Base-by-base conservation (phyloP, 2,113 vertebrate species). In the Heterotilapia buettikoferi region DNA sequence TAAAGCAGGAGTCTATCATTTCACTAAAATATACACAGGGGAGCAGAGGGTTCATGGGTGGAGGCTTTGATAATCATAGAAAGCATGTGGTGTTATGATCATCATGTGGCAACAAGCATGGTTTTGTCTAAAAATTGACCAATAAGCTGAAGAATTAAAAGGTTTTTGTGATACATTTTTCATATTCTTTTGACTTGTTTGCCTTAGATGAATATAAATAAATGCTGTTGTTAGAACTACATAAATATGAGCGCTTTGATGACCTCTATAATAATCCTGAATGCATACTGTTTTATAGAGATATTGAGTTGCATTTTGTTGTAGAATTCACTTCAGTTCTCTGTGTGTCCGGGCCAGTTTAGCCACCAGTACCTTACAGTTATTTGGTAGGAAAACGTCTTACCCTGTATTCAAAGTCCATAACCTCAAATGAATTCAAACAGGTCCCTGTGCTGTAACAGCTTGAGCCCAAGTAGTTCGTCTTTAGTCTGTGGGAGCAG, bases 41-140 rank as follows among this genome's bases (percentile, higher is more conserved):
- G 31, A 66, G 82, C 31, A 78, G 14, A 56, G 12, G 26, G 36
- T 36, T 45, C 29, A 52, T 12, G 43, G n/a, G 12, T 1, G 6
- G 56, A 4, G 33, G 16, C 11, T 50, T 53, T 14, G 38, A 14
- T 57, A 12, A 31, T 56, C 59, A 80, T 2, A 81, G 50, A 53
- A 66, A 63, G 73, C 84, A 90, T 90, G 83, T 80, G 85, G 50
- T 85, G 43, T 26, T 29, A 38, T 33, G 38, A 80, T 80, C 45
- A 78, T 84, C 73, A 92, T 92, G 86, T 80, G 86, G 85, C 19
- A 87, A 82, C 45, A 84, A 54, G 56, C 40, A 86, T 56, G 45
- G 26, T 88, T 84, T 84, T 84, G 59, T 86, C 36, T 19, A 78
- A 33, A 71, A 76, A 83, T 3, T 1, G 8, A 26, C 63, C 14